phyloP scores from a whole-genome alignment of 2,888 invertebrate genomes.

The Xylota segnis region DNA sequence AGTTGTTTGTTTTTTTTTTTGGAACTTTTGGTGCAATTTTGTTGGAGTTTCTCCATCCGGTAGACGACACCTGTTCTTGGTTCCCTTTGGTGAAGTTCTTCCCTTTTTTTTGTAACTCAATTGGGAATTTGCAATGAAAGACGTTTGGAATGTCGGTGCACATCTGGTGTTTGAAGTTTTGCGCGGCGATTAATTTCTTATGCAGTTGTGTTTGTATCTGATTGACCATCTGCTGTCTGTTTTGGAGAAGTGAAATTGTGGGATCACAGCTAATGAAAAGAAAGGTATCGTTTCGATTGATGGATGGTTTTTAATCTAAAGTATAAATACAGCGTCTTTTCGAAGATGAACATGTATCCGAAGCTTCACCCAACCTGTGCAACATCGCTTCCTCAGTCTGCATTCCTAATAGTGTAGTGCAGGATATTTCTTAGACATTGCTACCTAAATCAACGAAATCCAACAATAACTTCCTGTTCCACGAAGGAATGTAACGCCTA shows the following conservation, averaged over 20 bases:
- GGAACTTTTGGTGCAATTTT: conserved; percentile 46
- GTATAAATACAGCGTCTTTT: too few species aligned
- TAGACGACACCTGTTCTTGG: conserved; percentile 66
- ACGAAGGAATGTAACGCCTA: too few species aligned
- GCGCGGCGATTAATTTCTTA: background rate
- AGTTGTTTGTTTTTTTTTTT: conserved; percentile 8
- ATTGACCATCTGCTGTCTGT: background rate
- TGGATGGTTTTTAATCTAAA: too few species aligned
- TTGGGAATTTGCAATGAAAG: conserved; percentile 14
- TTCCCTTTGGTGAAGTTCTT: conserved; percentile 32
- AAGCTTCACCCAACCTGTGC: too few species aligned
- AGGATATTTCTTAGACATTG: too few species aligned
- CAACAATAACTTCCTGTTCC: too few species aligned
- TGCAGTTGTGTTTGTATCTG: background rate
- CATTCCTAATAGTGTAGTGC: too few species aligned
- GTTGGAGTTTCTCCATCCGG: conserved; percentile 67
- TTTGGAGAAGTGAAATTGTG: background rate
- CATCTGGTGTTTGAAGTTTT: conserved; percentile 45
- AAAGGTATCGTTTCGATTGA: too few species aligned
- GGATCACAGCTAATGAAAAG: too few species aligned
- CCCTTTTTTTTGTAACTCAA: background rate
- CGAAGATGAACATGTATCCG: too few species aligned
- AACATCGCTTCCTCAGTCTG: too few species aligned
- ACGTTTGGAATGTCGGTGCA: conserved; percentile 15
- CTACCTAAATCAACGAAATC: too few species aligned